Evolutionary conservation across 1,140 invertebrate genomes (phyloP).

Genomic region (Caenorhabditis tropicalis): DNA sequence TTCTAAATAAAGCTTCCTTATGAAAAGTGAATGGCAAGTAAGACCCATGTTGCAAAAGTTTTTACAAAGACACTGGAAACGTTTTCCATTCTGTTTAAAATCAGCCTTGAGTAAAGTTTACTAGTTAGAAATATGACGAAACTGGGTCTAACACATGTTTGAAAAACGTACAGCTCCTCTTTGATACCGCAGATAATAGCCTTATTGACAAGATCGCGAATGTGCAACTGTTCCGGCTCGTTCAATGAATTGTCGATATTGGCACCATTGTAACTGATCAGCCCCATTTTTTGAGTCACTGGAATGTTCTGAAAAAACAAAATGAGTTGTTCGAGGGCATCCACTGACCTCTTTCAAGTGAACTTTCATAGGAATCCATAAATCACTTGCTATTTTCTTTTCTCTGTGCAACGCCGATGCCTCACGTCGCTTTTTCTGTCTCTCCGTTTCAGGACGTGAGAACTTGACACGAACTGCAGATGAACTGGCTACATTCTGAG

Average conservation of each 20-base stretch:
- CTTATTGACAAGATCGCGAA: background rate
- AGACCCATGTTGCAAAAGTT: too few relatives aligned
- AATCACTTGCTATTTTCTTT: slow-evolving; percentile 39
- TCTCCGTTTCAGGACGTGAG: slow-evolving; percentile 35
- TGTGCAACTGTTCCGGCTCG: background rate
- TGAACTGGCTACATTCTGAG: background rate
- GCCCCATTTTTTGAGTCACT: background rate
- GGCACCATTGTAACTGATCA: background rate
- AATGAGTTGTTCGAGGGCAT: too few relatives aligned
- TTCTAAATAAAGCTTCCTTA: too few relatives aligned
- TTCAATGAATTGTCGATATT: background rate
- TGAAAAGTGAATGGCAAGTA: too few relatives aligned
- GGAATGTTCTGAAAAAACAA: background rate
- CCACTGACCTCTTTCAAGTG: slow-evolving; percentile 13
- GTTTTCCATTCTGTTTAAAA: too few relatives aligned
- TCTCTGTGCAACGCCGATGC: slow-evolving; percentile 35
- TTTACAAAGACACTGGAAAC: too few relatives aligned
- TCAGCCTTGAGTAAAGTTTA: too few relatives aligned
- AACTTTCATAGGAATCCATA: slow-evolving; percentile 44
- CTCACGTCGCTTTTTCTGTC: slow-evolving; percentile 48
- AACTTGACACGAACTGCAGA: slow-evolving; percentile 37
- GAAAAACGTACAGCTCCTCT: slow-evolving; percentile 40
- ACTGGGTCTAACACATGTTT: background rate
- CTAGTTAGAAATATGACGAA: too few relatives aligned
- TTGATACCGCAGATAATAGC: slow-evolving; percentile 38